These are phyloP conservation scores for Gnathonemus echidnorhynchus DNA, from an alignment of 2,113 vertebrate genomes.

Conservation along the genomic window DNA sequence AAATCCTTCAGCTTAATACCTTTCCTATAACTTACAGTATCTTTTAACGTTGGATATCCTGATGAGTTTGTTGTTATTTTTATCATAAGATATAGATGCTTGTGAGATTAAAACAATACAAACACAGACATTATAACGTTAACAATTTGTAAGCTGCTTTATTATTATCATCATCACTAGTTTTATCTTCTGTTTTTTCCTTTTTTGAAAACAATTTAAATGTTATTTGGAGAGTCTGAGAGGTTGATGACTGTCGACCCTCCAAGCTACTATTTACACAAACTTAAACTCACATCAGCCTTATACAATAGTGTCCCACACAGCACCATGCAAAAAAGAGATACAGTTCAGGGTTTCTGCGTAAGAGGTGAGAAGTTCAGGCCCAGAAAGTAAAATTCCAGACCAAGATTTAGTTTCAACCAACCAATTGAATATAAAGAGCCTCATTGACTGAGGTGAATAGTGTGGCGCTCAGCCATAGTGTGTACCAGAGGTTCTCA, in stretches of 20 bases:
- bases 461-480: background rate
- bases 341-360: background rate
- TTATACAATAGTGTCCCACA: background rate
- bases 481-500: background rate
- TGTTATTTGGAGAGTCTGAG: background rate
- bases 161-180: too few species aligned
- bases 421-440: background rate
- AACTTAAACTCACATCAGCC: background rate
- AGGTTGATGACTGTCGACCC: background rate
- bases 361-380: background rate
- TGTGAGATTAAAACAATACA: background rate
- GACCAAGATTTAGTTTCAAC: background rate
- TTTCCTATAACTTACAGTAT: background rate
- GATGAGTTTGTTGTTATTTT: background rate
- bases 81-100: background rate
- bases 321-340: too few species aligned
- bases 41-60: background rate
- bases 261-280: background rate
- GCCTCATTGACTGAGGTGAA: background rate
- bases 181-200: too few species aligned
- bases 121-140: background rate
- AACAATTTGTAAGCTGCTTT: too few species aligned
- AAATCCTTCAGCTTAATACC: background rate
- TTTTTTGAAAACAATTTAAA: too few species aligned
- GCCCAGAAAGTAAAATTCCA: background rate